phyloP scores from a whole-genome alignment of 2,797 vertebrate species.

The Molothrus aeneus region DNA sequence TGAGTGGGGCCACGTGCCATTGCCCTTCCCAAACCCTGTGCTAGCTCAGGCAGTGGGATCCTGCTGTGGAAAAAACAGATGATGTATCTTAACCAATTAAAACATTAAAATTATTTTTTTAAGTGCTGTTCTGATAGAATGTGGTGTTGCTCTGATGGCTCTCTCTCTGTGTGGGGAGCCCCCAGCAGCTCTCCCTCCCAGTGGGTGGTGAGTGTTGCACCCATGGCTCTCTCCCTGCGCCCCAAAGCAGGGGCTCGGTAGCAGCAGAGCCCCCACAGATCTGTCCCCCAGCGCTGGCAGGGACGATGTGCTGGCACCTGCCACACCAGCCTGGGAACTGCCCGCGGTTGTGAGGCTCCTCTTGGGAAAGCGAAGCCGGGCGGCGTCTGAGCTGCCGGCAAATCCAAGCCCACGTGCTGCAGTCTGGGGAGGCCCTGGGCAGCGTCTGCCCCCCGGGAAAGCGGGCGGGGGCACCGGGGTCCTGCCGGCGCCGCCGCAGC shows the following conservation, averaged over 20 bases:
- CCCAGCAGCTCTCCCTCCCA: neutral
- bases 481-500: neutral
- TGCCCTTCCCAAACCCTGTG: neutral
- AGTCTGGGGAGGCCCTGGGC: neutral
- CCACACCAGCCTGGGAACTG: neutral
- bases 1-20: fast-evolving
- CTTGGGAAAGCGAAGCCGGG: neutral
- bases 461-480: neutral
- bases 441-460: neutral
- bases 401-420: neutral
- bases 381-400: fast-evolving
- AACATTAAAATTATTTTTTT: slow-evolving; percentile 53
- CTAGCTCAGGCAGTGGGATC: neutral
- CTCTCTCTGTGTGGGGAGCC: neutral
- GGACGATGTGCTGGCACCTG: fast-evolving
- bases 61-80: neutral
- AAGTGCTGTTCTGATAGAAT: neutral
- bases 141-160: neutral
- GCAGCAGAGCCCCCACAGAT: neutral
- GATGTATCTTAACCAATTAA: neutral
- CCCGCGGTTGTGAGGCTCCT: fast-evolving
- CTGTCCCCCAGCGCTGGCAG: neutral
- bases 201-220: fast-evolving
- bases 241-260: fast-evolving
- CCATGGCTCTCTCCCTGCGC: fast-evolving